A percentile compares a stretch with the other conserved stretches of the same genome.
Evolutionary conservation across 92 coral and sea anemone genomes (phyloP).

Genomic region (Montipora capitata): DNA sequence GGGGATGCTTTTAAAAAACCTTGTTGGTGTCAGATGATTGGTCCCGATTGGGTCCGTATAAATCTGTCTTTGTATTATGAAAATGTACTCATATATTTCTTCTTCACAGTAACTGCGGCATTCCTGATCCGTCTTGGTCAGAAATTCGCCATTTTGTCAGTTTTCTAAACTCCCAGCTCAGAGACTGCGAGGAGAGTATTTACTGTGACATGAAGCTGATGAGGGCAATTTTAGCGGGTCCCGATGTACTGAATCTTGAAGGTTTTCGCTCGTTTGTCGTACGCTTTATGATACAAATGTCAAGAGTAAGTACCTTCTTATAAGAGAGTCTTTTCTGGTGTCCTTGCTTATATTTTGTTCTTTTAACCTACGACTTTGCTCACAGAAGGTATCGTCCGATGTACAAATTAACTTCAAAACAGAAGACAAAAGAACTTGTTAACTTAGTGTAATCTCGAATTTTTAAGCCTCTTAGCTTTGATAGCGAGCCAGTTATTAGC

Average conservation of each 20-base stretch:
- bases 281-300: constrained; percentile 92
- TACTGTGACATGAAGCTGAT: constrained; percentile 82
- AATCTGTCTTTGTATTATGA: neutral
- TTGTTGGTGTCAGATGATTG: too few species aligned
- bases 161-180: constrained; percentile 87
- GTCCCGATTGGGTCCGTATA: too few species aligned
- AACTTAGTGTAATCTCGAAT: too few species aligned
- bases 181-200: constrained; percentile 86
- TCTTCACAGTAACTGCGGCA: constrained; percentile 84
- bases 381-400: too few species aligned
- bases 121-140: constrained; percentile 92
- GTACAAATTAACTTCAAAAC: too few species aligned
- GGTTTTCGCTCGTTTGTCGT: constrained; percentile 89
- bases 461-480: too few species aligned
- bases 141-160: constrained; percentile 89
- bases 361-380: too few species aligned
- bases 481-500: neutral
- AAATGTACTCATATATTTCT: neutral
- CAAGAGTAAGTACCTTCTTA: constrained; percentile 64
- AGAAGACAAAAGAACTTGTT: too few species aligned
- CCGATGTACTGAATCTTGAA: constrained; percentile 42
- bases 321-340: neutral
- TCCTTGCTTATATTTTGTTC: neutral
- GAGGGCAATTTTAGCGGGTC: constrained; percentile 45
- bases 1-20: too few species aligned